Evolutionary conservation across 2,113 vertebrate species (phyloP).

Genomic region (Gymnogyps californianus): DNA sequence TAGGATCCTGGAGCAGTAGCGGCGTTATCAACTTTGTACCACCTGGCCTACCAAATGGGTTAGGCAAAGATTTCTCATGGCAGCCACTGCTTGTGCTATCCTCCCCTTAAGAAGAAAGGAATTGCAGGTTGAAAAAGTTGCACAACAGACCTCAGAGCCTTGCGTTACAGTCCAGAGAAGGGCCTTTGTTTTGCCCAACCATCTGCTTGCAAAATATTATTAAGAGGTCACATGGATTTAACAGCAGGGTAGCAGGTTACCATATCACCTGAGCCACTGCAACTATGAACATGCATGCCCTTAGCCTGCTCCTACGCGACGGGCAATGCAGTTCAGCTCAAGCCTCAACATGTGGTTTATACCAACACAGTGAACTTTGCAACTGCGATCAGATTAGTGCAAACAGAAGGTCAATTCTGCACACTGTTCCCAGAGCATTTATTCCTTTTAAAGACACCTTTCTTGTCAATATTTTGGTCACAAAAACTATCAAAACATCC

Average conservation of each 20-base stretch:
- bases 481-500: background rate
- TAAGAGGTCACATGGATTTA: background rate
- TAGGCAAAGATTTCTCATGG: background rate
- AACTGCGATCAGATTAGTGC: background rate
- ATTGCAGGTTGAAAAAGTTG: background rate
- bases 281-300: background rate
- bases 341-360: background rate
- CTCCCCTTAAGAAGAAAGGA: background rate
- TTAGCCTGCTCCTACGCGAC: background rate
- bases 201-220: background rate
- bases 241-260: background rate
- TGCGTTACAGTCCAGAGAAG: background rate
- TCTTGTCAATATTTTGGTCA: background rate
- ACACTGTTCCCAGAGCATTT: background rate
- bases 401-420: background rate
- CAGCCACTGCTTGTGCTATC: background rate
- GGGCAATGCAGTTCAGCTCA: background rate
- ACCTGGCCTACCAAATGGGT: slow-evolving; percentile 42
- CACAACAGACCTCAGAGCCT: background rate
- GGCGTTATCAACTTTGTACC: slow-evolving; percentile 48
- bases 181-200: fast-evolving
- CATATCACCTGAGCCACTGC: background rate
- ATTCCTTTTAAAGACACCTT: background rate
- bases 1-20: background rate
- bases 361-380: background rate